phyloP scores from a whole-genome alignment of 2,797 vertebrate species.

The Halcyon badia region DNA sequence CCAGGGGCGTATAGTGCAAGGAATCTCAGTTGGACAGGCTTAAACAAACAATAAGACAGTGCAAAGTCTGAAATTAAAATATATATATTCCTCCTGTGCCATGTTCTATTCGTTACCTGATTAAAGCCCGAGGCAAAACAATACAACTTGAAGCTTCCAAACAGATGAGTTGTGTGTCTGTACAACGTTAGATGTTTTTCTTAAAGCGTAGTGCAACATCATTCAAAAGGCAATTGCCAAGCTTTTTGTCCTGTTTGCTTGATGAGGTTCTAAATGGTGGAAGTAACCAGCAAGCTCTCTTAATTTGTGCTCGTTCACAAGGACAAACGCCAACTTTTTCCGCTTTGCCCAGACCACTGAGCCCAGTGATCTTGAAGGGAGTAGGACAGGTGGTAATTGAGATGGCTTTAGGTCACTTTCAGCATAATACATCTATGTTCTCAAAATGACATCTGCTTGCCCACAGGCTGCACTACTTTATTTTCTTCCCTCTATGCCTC shows the following conservation, averaged over 20 bases:
- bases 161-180: neutral
- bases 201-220: neutral
- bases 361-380: neutral
- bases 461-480: constrained; percentile 7
- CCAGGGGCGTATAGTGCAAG: constrained; percentile 79
- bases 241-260: neutral
- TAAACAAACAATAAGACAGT: constrained; percentile 75
- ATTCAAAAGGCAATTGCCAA: neutral
- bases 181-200: neutral
- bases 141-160: neutral
- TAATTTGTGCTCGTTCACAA: neutral
- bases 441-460: constrained; percentile 41
- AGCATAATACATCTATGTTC: neutral
- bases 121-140: constrained; percentile 22
- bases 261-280: neutral
- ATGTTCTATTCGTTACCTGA: constrained; percentile 72
- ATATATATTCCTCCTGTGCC: constrained; percentile 62
- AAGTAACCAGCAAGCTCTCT: neutral
- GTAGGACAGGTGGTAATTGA: constrained; percentile 26
- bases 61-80: constrained; percentile 73
- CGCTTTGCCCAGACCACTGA: neutral
- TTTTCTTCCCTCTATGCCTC: neutral
- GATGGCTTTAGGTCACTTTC: constrained; percentile 8
- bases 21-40: constrained; percentile 65
- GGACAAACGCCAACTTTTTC: neutral